phyloP scores from a whole-genome alignment of 53 echinoderm and acorn worm species.

The Antedon mediterranea region DNA sequence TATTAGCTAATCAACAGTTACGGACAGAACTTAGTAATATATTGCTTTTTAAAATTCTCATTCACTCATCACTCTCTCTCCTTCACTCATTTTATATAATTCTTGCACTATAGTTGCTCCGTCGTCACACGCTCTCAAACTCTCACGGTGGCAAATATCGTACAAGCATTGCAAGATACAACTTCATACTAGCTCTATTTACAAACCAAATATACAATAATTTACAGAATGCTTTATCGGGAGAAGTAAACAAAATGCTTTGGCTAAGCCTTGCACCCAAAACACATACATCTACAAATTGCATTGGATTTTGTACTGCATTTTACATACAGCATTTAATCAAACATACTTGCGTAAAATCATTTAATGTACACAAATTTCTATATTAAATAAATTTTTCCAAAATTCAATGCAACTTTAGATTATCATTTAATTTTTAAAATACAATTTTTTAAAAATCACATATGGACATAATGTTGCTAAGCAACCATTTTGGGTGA shows the following conservation, averaged over 20 bases:
- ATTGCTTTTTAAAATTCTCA: not conserved
- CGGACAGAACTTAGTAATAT: not conserved
- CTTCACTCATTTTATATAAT: not conserved
- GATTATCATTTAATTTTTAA: not conserved
- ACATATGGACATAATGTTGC: not conserved
- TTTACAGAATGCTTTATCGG: not conserved
- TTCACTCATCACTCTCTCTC: not conserved
- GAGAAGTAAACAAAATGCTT: not conserved
- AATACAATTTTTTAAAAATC: not conserved
- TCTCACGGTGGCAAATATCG: not conserved
- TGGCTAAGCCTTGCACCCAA: not conserved
- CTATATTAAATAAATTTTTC: not conserved
- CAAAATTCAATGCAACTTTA: not conserved
- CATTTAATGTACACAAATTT: not conserved
- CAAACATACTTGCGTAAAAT: not conserved
- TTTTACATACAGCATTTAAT: not conserved
- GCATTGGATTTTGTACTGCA: not conserved
- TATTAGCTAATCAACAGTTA: not conserved
- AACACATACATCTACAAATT: not conserved
- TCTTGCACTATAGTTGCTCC: not conserved
- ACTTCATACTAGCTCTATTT: not conserved
- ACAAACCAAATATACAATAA: slow-evolving; percentile 1
- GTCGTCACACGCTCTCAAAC: not conserved
- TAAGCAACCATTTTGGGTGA: not conserved
- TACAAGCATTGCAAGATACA: not conserved